Conservation (phyloP, 2,113 vertebrate genomes). For the Stigmatopora argus region DNA sequence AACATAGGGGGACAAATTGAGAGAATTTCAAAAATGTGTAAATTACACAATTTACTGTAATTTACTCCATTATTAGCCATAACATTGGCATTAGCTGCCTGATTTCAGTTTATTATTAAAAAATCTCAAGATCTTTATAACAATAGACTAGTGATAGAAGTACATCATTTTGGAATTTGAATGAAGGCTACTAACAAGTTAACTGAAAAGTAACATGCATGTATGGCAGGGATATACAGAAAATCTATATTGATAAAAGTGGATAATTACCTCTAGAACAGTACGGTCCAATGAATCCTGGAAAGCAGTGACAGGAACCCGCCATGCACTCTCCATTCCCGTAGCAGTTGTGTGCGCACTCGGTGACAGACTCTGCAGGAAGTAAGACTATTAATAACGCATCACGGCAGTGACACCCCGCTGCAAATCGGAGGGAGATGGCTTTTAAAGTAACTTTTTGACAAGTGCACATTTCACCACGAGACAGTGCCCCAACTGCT, state of each 20-base stretch:
- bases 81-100: neutral
- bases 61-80: neutral
- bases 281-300: constrained; percentile 93
- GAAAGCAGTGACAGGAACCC: constrained; percentile 94
- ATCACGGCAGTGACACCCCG: constrained; percentile 15
- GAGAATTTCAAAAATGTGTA: neutral
- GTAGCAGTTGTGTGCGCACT: constrained; percentile 95
- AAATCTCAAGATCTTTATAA: neutral
- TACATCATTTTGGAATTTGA: neutral
- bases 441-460: constrained; percentile 24
- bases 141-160: neutral
- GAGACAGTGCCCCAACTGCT: constrained; percentile 7
- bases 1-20: neutral
- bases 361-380: constrained; percentile 86
- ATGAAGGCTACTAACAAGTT: neutral
- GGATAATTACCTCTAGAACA: constrained; percentile 87
- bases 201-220: neutral
- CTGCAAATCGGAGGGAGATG: constrained; percentile 18
- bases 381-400: constrained; percentile 44
- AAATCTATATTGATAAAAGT: neutral
- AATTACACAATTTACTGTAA: neutral
- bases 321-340: constrained; percentile 96
- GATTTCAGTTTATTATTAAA: neutral
- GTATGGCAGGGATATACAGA: neutral
- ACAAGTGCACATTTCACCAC: constrained; percentile 24